Conservation (phyloP, 2,888 invertebrate genomes). For the Galeopsomyia nigrocyanea region DNA sequence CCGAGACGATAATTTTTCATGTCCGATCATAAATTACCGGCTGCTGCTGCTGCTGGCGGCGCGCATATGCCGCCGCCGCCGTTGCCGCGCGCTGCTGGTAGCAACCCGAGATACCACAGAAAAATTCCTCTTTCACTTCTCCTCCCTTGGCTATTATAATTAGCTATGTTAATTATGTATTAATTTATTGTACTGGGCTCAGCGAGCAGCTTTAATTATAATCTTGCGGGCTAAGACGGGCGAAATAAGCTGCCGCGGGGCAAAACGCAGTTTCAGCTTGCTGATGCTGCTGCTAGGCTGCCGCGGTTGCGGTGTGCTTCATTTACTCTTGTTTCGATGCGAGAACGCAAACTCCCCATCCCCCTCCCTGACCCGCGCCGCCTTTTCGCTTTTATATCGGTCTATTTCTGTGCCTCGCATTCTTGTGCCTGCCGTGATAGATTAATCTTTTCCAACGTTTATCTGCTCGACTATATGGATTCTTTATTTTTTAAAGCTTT, state of each 20-base stretch:
- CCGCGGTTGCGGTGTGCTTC: neutral
- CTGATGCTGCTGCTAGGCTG: slow-evolving; percentile 1
- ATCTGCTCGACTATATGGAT: no score
- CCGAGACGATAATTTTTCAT: slow-evolving; percentile 68
- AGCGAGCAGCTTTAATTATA: slow-evolving; percentile 68
- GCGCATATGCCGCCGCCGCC: slow-evolving; percentile 2
- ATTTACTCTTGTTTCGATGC: slow-evolving; percentile 25
- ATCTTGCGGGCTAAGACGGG: slow-evolving; percentile 55
- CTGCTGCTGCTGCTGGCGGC: slow-evolving; percentile 45
- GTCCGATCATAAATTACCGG: slow-evolving; percentile 67
- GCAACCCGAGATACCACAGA: slow-evolving; percentile 24
- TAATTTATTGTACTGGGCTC: slow-evolving; percentile 66
- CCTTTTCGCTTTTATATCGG: neutral
- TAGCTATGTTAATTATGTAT: slow-evolving; percentile 69
- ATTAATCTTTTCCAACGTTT: no score
- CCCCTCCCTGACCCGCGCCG: neutral
- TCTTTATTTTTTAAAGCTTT: no score
- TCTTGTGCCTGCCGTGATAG: neutral
- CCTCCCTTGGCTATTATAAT: slow-evolving; percentile 65
- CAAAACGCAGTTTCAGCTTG: neutral
- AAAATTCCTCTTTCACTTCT: slow-evolving; percentile 48
- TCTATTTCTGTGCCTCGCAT: neutral
- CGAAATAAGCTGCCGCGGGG: slow-evolving; percentile 30
- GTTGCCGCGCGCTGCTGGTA: slow-evolving; percentile 52
- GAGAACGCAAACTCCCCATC: neutral